Evolutionary conservation across 2,888 invertebrate species (phyloP), one percentile per base, ranked within the genome.

Genomic region (Erynnis tages): DNA sequence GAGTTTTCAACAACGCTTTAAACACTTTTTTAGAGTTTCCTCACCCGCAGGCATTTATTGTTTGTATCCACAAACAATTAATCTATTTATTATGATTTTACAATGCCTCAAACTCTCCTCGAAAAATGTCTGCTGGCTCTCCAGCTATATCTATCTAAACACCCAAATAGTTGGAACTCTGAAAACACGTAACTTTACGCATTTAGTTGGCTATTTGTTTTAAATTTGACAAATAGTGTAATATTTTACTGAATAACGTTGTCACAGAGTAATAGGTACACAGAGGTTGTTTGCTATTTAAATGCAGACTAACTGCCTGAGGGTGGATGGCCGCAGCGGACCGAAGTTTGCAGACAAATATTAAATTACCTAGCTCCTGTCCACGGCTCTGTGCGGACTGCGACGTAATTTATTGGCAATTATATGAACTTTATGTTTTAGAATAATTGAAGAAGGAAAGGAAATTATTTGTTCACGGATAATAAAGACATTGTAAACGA

Each of bases 201-300:
- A 48, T 48, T 48, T 38, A 48, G 38, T 37, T 48, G 0, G 40
- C 19, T 30, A 40, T 48, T 40, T 40, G 48, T 48, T 48, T 48
- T 48, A 48, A 48, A 40, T 48, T 48, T 38, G 48, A 48, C 37
- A 48, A 48, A 48, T 48, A 40, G 48, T 23, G 40, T 40, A 32
- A 48, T 48, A 48, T 30, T 48, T 41, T 41, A 41, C 23, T 25
- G 49, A 48, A 48, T 49, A 49, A 49, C 34, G 41, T 21, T 48
- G 48, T 41, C 40, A 34, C 32, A 34, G 49, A 10, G 49, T 48
- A 40, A 48, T 30, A 16, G 14, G 38, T 37, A 40, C 29, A 40
- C 48, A 30, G 23, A 30, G 48, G 38, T 40, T 48, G 48, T 48
- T 48, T 48, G 40, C 32, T 40, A 48, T 48, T 48, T 40, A 48